phyloP scores from a whole-genome alignment of 2,113 vertebrate genomes.

The Rhombomys opimus region DNA sequence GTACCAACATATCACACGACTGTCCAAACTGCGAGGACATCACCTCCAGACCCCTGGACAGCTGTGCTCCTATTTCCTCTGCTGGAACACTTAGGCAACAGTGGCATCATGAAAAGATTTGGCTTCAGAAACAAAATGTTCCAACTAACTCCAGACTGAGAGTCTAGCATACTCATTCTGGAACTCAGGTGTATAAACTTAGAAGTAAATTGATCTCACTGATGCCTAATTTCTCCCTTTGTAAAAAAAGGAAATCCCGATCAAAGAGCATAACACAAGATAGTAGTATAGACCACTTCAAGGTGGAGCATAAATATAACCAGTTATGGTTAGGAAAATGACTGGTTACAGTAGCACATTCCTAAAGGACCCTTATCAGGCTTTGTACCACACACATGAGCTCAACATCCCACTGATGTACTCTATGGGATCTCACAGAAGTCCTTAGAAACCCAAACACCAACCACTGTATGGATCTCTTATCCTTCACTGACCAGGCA shows the following conservation, averaged over 20 bases:
- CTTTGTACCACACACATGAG: not conserved
- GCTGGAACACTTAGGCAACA: not conserved
- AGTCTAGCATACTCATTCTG: not conserved
- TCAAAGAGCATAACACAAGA: not conserved
- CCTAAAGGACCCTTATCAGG: not conserved
- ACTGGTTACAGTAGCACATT: not conserved
- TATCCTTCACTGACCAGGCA: not conserved
- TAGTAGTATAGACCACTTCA: not conserved
- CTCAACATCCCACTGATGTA: not conserved
- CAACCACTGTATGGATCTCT: not conserved
- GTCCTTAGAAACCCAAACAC: not conserved
- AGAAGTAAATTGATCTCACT: constrained; percentile 4
- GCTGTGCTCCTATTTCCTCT: not conserved
- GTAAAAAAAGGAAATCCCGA: not conserved
- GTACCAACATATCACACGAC: not conserved
- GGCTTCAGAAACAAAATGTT: not conserved
- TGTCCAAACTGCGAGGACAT: not conserved
- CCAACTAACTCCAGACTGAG: not conserved
- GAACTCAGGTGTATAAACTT: not conserved
- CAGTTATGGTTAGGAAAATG: constrained; percentile 12
- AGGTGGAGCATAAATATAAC: not conserved
- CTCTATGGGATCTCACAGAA: not conserved
- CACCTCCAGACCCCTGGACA: not conserved
- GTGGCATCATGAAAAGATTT: not conserved
- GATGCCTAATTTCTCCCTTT: not conserved